These are phyloP conservation scores for Rhynchotus rufescens DNA, from an alignment of 2,797 vertebrate genomes.

Conservation along the genomic window DNA sequence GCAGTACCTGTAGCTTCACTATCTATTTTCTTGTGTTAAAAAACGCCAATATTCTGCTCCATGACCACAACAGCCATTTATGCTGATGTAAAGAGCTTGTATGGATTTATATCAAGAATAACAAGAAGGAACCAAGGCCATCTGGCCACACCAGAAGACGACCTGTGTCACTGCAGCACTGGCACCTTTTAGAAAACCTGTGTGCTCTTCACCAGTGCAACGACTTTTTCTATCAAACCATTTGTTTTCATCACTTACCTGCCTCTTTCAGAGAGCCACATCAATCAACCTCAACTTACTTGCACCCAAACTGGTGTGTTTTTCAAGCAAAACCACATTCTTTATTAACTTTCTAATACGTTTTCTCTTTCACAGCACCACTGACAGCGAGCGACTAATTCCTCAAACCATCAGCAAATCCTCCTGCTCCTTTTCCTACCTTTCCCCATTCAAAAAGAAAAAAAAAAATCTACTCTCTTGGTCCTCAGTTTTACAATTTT, in stretches of 20 bases:
- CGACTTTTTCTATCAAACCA: neutral
- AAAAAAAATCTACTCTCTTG: neutral
- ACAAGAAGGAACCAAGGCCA: neutral
- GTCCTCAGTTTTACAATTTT: neutral
- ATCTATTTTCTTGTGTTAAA: neutral
- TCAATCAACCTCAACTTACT: neutral
- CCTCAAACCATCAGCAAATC: neutral
- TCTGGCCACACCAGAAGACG: neutral
- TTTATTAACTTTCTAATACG: neutral
- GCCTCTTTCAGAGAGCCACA: neutral
- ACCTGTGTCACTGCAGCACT: neutral
- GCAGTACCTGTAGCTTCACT: neutral
- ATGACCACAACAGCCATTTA: neutral
- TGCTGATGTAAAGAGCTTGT: rapidly evolving
- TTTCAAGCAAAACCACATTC: neutral
- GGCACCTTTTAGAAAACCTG: neutral
- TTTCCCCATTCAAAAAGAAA: neutral
- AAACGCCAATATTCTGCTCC: neutral
- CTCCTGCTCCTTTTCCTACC: neutral
- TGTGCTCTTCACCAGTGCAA: neutral
- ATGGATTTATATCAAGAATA: neutral
- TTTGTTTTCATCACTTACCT: neutral
- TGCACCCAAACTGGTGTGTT: neutral
- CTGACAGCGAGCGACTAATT: neutral
- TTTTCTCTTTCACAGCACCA: neutral